Evolutionary conservation across 2,113 vertebrate species (phyloP).

Genomic region (Miniopterus natalensis): DNA sequence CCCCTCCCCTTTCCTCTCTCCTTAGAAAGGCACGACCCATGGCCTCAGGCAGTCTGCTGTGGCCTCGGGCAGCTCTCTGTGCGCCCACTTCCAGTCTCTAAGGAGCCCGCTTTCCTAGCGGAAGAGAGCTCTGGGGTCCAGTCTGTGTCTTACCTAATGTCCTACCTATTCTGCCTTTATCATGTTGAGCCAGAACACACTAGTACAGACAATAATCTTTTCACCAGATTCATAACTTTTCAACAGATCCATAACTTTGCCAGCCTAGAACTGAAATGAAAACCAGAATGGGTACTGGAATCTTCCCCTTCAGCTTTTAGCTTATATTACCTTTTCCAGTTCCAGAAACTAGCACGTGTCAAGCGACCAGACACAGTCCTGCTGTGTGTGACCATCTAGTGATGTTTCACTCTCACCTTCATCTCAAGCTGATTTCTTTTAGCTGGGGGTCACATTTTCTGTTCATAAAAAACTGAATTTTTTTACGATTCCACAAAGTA

Average conservation of each 20-base stretch:
- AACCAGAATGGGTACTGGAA: neutral
- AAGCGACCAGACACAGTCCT: neutral
- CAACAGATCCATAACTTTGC: neutral
- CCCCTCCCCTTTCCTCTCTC: too few relatives aligned
- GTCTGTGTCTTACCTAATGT: neutral
- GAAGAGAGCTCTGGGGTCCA: neutral
- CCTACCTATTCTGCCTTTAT: neutral
- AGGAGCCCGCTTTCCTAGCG: neutral
- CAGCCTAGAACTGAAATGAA: neutral
- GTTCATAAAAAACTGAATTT: neutral
- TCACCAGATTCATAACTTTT: neutral
- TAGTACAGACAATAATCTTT: neutral
- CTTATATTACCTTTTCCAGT: neutral
- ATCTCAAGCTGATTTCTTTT: neutral
- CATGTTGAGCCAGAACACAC: neutral
- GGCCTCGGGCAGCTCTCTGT: too few relatives aligned
- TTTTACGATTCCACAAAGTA: neutral
- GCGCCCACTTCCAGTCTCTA: neutral
- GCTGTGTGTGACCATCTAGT: neutral
- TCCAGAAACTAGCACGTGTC: neutral
- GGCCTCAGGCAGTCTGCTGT: neutral
- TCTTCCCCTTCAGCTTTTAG: neutral
- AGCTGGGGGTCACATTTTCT: neutral
- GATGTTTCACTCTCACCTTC: neutral
- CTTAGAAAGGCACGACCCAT: neutral